Conservation (phyloP, 2,888 invertebrate genomes). For the Xanthia icteritia region DNA sequence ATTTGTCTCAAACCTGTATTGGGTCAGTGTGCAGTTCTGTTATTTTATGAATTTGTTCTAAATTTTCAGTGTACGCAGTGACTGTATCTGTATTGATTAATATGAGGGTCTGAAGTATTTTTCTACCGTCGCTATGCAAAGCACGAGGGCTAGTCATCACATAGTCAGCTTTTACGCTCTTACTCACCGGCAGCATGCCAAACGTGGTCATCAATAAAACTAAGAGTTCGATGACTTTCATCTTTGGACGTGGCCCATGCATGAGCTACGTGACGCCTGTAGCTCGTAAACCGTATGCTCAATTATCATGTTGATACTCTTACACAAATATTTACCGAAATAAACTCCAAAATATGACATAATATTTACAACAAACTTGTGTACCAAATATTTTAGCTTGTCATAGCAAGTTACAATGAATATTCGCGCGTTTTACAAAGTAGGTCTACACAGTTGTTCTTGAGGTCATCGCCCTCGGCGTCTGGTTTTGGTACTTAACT, state of each 20-base stretch:
- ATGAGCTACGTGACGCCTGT: conserved; percentile 5
- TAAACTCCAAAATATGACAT: conserved; percentile 21
- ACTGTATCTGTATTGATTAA: too few relatives aligned
- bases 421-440: conserved; percentile 54
- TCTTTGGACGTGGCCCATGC: conserved; percentile 14
- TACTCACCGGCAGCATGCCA: conserved; percentile 1
- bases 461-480: conserved; percentile 52
- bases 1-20: conserved; percentile 21
- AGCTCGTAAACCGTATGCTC: conserved; percentile 32
- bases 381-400: conserved; percentile 29
- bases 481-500: conserved; percentile 64
- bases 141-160: neutral
- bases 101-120: neutral
- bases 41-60: conserved; percentile 22
- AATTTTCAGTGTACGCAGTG: neutral
- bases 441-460: conserved; percentile 55
- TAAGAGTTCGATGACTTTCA: conserved; percentile 30
- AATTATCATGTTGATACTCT: neutral
- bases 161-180: neutral
- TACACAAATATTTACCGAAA: conserved; percentile 38
- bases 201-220: conserved; percentile 23
- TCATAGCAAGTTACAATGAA: conserved; percentile 30
- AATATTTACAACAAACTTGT: conserved; percentile 30
- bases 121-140: neutral
- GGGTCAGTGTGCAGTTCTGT: conserved; percentile 7